Base-by-base conservation (phyloP, 2,113 vertebrate genomes). In the Chloroceryle aenea region DNA sequence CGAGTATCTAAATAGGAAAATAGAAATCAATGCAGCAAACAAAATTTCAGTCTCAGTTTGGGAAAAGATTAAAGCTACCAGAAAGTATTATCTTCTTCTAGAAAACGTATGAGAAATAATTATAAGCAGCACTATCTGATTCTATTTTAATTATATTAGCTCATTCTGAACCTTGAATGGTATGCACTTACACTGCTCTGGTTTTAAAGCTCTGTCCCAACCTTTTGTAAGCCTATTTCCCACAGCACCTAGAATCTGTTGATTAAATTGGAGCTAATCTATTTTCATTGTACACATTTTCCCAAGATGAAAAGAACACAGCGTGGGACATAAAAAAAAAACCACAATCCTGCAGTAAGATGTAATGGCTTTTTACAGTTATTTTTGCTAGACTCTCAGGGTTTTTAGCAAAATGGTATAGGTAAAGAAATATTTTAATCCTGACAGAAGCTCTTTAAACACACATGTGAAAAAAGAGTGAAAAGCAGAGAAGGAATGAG, bases 401-500 rank as follows among this genome's bases (percentile, higher is more conserved):
- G 63, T 43, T 84, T 95, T 94, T 61, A 68, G 34, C 42, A 72
- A 93, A 85, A 64, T 0, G 0, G 18, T 25, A 61, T 11, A 81
- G 59, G 72, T 89, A 90, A 77, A 92, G 95, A 72, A n/a, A 29
- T 90, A 84, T 94, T 96, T 97, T 93, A 94, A 90, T 86, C 76
- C 48, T 75, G 80, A 85, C 79, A 94, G 43, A 90, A 50, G 50
- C 27, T 91, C 34, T 88, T 96, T 95, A 92, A 93, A 58, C 36
- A 87, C 78, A 90, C 52, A 43, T n/a, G n/a, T 89, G 85, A 94
- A 95, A 96, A 14, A 56, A 58, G 79, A 96, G 47, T 29, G 58
- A 93, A 92, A 93, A 78, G 43, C 64, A 79, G 40, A 23, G 64
- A 90, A 93, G 47, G 38, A 91, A 80, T 8, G 18, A 90, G 23